These are phyloP conservation scores for Plagodis dolabraria DNA, from an alignment of 2,888 invertebrate genomes.

Conservation along the genomic window DNA sequence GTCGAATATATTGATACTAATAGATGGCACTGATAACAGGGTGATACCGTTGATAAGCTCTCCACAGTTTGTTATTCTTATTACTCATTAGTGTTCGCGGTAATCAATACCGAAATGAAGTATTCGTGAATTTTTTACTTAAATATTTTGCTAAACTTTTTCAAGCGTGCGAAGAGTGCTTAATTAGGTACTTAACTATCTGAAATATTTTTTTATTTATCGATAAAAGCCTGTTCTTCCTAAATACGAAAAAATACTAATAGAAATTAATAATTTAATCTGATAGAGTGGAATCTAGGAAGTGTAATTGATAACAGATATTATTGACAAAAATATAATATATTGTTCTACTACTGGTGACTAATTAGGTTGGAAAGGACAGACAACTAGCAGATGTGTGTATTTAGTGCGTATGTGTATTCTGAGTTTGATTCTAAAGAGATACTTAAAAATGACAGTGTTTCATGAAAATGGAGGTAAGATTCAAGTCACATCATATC, in stretches of 20 bases:
- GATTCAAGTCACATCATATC: background rate
- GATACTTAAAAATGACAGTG: slow-evolving; percentile 18
- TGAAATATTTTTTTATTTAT: no score
- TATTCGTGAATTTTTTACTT: no score
- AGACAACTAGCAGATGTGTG: background rate
- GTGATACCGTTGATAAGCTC: background rate
- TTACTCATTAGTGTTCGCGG: slow-evolving; percentile 5
- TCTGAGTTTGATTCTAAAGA: slow-evolving; percentile 7
- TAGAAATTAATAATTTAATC: no score
- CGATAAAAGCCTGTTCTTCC: no score
- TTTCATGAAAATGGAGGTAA: slow-evolving; percentile 17
- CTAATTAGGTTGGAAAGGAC: slow-evolving; percentile 15
- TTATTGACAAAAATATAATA: no score
- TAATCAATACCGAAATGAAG: slow-evolving; percentile 9
- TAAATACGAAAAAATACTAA: no score
- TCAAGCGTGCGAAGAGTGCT: no score
- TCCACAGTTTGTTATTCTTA: background rate
- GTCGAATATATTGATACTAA: background rate
- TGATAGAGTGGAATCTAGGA: background rate
- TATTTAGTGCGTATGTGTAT: slow-evolving; percentile 7
- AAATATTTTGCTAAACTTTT: no score
- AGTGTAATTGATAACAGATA: background rate
- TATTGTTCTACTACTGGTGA: background rate
- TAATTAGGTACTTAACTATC: no score
- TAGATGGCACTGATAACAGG: slow-evolving; percentile 16